Conservation (phyloP, 1,140 invertebrate species). For the Ceratina australensis region DNA sequence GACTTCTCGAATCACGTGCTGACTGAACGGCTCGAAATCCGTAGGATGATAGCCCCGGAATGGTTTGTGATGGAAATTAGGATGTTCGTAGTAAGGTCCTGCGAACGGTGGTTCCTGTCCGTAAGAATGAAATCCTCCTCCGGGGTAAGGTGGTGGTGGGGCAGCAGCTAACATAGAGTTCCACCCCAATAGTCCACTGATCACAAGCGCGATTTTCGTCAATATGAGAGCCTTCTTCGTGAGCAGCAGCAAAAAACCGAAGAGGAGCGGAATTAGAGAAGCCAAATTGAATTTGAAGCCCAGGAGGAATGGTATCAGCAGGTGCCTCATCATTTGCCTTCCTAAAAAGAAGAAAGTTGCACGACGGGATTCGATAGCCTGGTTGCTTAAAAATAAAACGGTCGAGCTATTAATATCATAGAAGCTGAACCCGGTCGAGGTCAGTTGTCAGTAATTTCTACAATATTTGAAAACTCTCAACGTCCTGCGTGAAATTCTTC, state of each 20-base stretch:
- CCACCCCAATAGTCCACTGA: constrained; percentile 84
- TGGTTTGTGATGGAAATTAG: constrained; percentile 49
- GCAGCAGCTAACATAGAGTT: constrained; percentile 64
- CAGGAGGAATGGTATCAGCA: constrained; percentile 85
- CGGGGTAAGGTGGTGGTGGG: constrained; percentile 20
- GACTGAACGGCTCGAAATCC: constrained; percentile 64
- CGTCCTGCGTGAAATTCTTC: not conserved
- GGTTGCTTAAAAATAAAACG: not conserved
- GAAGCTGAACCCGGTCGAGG: not conserved
- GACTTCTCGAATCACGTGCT: constrained; percentile 74
- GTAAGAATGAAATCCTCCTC: constrained; percentile 30
- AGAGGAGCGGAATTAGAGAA: constrained; percentile 85
- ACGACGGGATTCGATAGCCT: not conserved
- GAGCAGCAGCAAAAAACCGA: constrained; percentile 84
- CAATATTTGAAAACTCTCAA: not conserved
- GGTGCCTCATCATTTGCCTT: constrained; percentile 83
- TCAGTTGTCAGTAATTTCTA: not conserved
- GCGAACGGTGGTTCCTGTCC: constrained; percentile 39
- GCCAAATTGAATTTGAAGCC: constrained; percentile 88
- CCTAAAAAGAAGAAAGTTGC: constrained; percentile 80
- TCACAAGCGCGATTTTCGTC: constrained; percentile 85
- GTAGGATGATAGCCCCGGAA: constrained; percentile 22
- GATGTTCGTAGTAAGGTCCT: constrained; percentile 58
- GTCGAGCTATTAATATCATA: not conserved
- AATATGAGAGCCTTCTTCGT: constrained; percentile 87